Evolutionary conservation across 2,797 vertebrate species (phyloP).

Genomic region (Amblyraja radiata): DNA sequence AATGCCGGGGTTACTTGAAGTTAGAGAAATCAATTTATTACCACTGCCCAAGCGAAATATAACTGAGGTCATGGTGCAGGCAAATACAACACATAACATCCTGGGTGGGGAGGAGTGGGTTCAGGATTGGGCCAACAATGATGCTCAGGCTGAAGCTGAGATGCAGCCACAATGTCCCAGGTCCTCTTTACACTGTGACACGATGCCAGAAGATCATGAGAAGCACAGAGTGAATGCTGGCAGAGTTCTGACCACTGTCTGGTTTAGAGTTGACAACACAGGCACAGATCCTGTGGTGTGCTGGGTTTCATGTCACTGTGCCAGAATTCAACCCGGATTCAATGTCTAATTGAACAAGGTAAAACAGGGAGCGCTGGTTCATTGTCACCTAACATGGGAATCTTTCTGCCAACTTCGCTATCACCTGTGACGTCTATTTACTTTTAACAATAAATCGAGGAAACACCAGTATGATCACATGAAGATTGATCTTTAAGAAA

Average conservation of each 20-base stretch:
- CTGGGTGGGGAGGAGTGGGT: background rate
- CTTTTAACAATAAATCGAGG: background rate
- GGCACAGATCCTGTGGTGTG: background rate
- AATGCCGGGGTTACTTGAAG: no score
- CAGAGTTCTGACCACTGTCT: constrained; percentile 22
- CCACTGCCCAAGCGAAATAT: no score
- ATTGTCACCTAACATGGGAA: no score
- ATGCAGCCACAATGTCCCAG: background rate
- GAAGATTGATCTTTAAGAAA: background rate
- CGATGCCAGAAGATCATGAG: background rate
- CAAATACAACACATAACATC: background rate
- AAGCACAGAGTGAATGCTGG: background rate
- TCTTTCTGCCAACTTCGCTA: background rate
- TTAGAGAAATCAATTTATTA: no score
- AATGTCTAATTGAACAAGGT: constrained; percentile 9
- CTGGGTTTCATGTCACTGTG: background rate
- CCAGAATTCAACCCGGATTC: constrained; percentile 6
- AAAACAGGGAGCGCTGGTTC: no score
- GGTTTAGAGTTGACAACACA: background rate
- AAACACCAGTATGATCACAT: background rate
- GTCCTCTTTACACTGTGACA: background rate
- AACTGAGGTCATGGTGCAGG: no score
- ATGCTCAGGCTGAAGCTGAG: background rate
- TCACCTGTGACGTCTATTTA: background rate
- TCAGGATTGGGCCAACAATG: no score